These are phyloP conservation scores for Drosophila limbata DNA, from an alignment of 2,888 invertebrate species.

Conservation along the genomic window DNA sequence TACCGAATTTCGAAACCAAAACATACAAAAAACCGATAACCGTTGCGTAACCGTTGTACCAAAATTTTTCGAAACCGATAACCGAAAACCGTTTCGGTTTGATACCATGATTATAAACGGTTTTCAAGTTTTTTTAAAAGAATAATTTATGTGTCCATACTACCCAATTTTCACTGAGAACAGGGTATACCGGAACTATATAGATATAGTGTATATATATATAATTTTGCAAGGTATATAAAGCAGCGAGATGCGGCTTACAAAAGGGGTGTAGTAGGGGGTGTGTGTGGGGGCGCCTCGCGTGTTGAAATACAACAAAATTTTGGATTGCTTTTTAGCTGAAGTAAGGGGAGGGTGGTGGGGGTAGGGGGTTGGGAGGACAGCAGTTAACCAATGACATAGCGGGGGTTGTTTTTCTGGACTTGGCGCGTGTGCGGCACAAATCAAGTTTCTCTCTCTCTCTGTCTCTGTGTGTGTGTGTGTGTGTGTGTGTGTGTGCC, in stretches of 20 bases:
- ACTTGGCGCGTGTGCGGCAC: conserved; percentile 68
- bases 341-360: conserved; percentile 8
- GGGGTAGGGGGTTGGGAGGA: background rate
- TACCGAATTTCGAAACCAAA: too few species aligned
- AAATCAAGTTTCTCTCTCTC: conserved; percentile 12
- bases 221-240: conserved; percentile 10
- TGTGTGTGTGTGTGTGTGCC: conserved; percentile 45
- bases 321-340: conserved; percentile 74
- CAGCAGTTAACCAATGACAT: conserved; percentile 76
- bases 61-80: too few species aligned
- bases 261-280: conserved; percentile 1
- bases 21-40: too few species aligned
- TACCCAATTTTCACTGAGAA: background rate
- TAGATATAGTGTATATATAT: conserved; percentile 12
- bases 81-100: too few species aligned
- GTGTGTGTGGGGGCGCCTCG: conserved; percentile 44
- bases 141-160: background rate
- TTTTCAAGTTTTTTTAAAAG: too few species aligned
- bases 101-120: too few species aligned
- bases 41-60: too few species aligned
- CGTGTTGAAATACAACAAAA: conserved; percentile 71
- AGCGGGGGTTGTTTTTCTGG: conserved; percentile 69
- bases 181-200: conserved; percentile 26
- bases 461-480: conserved; percentile 16
- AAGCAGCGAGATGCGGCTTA: conserved; percentile 17